phyloP scores from a whole-genome alignment of 2,113 vertebrate genomes.

The Romanogobio albipinnatus region DNA sequence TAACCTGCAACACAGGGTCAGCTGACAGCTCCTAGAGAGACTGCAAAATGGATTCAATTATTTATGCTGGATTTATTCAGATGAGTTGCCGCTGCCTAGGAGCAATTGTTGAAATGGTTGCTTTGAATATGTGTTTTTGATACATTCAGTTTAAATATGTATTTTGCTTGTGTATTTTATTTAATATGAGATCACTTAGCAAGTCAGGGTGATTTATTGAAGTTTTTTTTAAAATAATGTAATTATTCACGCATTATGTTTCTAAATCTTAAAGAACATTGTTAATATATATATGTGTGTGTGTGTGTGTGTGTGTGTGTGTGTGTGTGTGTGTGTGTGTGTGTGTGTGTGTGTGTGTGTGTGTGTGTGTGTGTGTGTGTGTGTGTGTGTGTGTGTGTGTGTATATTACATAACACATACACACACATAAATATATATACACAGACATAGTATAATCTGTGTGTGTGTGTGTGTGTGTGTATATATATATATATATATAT shows the following conservation, averaged over 20 bases:
- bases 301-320: too few relatives aligned
- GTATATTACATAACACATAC: too few relatives aligned
- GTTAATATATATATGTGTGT: too few relatives aligned
- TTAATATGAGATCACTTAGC: neutral
- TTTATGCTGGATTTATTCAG: slow-evolving; percentile 45
- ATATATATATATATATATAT: too few relatives aligned
- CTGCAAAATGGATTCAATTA: slow-evolving; percentile 2
- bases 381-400: too few relatives aligned
- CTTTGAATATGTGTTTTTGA: neutral
- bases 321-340: too few relatives aligned
- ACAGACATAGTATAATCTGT: too few relatives aligned
- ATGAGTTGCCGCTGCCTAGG: neutral
- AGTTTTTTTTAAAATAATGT: too few relatives aligned
- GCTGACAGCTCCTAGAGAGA: slow-evolving; percentile 36
- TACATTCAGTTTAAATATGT: neutral
- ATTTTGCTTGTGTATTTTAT: neutral
- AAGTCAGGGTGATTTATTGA: neutral
- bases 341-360: too few relatives aligned
- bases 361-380: too few relatives aligned
- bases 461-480: too few relatives aligned
- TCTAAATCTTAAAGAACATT: neutral
- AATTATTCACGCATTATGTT: neutral
- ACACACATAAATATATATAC: too few relatives aligned
- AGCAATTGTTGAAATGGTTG: neutral
- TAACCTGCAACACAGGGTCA: slow-evolving; percentile 55